A percentile compares a stretch with the other conserved stretches of the same genome.
These are phyloP conservation scores for Polypterus bichir DNA, from an alignment of 2,113 vertebrate species.

Conservation along the genomic window DNA sequence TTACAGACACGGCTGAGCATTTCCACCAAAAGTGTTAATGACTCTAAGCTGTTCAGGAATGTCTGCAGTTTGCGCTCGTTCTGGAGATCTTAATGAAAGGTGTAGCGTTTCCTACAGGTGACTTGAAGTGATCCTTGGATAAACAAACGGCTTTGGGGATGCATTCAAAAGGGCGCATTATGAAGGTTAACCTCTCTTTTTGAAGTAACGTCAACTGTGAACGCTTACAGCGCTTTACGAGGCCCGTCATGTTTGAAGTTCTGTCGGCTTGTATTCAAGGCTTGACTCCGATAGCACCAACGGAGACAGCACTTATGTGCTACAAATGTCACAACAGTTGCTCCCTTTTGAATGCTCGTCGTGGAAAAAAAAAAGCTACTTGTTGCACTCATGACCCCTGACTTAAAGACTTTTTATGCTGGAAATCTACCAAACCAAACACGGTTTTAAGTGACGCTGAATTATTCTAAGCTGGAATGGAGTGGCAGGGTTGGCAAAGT, in stretches of 20 bases:
- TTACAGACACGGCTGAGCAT: conserved; percentile 23
- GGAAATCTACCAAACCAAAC: no score
- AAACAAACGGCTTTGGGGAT: conserved; percentile 55
- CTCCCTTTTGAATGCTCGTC: conserved; percentile 18
- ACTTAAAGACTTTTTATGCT: neutral
- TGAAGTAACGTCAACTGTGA: conserved; percentile 55
- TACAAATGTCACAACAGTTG: conserved; percentile 18
- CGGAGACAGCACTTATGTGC: conserved; percentile 15
- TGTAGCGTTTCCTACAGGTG: conserved; percentile 59
- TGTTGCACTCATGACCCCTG: conserved; percentile 11
- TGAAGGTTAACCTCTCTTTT: conserved; percentile 51
- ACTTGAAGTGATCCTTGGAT: conserved; percentile 45
- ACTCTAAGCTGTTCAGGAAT: conserved; percentile 50
- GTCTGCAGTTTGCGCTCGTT: conserved; percentile 40
- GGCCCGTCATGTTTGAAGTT: conserved; percentile 28
- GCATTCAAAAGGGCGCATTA: conserved; percentile 42
- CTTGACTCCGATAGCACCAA: conserved; percentile 28
- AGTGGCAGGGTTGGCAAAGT: no score
- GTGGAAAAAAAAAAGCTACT: neutral
- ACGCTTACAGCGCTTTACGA: conserved; percentile 40
- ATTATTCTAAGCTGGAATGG: no score
- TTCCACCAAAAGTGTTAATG: conserved; percentile 36
- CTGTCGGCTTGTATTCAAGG: conserved; percentile 21
- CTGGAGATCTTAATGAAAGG: conserved; percentile 46
- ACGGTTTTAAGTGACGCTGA: no score